phyloP scores from a whole-genome alignment of 2,888 invertebrate genomes.

The Agrochola lota region DNA sequence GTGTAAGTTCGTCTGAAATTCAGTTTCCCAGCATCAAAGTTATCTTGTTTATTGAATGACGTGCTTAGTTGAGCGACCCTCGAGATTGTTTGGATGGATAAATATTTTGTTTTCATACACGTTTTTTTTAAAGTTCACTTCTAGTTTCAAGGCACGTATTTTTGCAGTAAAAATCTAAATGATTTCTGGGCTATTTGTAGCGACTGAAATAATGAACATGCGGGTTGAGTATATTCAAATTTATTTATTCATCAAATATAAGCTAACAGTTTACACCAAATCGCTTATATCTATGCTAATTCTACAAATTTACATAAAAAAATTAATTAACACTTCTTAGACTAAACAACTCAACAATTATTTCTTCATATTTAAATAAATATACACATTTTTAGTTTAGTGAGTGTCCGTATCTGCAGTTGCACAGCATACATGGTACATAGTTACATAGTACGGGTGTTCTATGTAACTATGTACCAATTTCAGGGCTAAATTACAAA shows the following conservation, averaged over 20 bases:
- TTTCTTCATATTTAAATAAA: no score
- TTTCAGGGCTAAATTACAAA: background rate
- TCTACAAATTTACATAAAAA: no score
- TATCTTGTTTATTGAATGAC: conserved; percentile 51
- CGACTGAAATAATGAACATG: background rate
- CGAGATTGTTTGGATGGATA: conserved; percentile 53
- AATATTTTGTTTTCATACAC: conserved; percentile 56
- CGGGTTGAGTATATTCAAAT: background rate
- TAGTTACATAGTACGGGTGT: no score
- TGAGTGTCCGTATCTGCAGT: no score
- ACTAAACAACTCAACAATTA: no score
- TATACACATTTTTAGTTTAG: no score
- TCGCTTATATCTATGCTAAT: no score
- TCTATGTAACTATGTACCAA: background rate
- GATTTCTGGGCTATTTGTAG: conserved; percentile 9
- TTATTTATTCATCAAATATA: no score
- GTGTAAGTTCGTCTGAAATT: conserved; percentile 33
- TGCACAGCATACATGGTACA: background rate
- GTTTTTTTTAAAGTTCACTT: conserved; percentile 25
- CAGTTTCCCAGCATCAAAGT: conserved; percentile 3
- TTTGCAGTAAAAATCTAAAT: conserved; percentile 18
- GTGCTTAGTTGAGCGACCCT: conserved; percentile 55
- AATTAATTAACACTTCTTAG: no score
- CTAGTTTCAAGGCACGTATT: conserved; percentile 8
- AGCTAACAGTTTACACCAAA: no score